Evolutionary conservation across 2,113 vertebrate species (phyloP), one percentile per base, ranked within the genome.

Genomic region (Pycnonotus jocosus): DNA sequence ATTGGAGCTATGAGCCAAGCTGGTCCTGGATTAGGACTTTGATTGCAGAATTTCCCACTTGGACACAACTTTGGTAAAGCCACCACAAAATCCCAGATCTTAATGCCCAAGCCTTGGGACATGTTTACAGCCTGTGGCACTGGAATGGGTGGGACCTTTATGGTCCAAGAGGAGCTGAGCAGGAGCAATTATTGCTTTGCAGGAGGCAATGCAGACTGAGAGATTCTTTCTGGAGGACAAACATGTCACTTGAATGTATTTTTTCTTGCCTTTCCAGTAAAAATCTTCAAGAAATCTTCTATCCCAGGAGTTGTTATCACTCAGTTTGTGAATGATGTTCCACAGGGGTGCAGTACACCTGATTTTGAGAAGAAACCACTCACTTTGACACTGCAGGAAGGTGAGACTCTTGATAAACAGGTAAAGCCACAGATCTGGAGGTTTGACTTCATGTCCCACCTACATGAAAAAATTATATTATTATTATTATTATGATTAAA

Each of bases 291-390:
- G 97, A 98, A 96, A 97, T 98, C 98, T 31, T 93, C 97, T 51
- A 40, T 97, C 74, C 97, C 98, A 3, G 99, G 99, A 28, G 98
- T 99, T 83, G 80, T 95, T 14, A 94, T 99, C 88, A 97, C 95
- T 15, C 98, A 98, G 84, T 98, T 97, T 92, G 94, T 97, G 61
- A 94, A 97, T 9, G 74, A 97, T 17, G 47, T 99, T 42, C 98
- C 99, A 2, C 48, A 98, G 50, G 99, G 98, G 28, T 98, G 97
- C 96, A 98, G 97, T 61, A 96, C 88, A 1, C 99, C 99, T 18
- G 98, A 98, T 90, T 99, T 99, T 74, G 92, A 97, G 90, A 96
- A 82, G 72, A 99, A 98, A 96, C 98, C 98, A 9, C 24, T 97
- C 12, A 95, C 97, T 76, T 74, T 98, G 92, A 98, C 97, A 1